Base-by-base conservation (phyloP, 2,113 vertebrate species). In the Gasterosteus aculeatus region DNA sequence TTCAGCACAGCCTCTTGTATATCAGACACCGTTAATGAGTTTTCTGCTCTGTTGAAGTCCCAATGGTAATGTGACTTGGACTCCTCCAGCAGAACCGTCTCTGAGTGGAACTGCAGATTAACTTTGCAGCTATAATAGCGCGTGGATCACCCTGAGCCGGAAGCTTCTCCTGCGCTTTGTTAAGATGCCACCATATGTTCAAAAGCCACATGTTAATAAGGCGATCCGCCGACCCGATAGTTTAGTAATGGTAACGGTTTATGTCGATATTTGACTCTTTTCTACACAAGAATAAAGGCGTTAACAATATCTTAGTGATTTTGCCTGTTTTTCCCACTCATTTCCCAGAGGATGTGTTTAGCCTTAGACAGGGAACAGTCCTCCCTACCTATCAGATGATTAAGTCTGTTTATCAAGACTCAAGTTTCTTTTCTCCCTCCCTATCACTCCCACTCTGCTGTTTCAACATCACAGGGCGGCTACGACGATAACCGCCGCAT, bases 401-500 rank as follows among this genome's bases (percentile, higher is more conserved):
- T 79, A 57, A 73, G 42, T 75, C 35, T 77, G 38, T 74, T 87
- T 83, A 73, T 77, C 60, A 68, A 47, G 16, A 74, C 46, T 60
- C 10, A 42, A 8, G 39, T 78, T 78, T 82, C 76, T 78, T 86
- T 85, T 58, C 47, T 69, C 35, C 73, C 81, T 87, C 83, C 72
- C 83, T 18, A 1, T 67, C 63, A 75, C 87, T 88, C 88, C 87
- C 83, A 68, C 75, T 58, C 70, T 53, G 44, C 75, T 75, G 67
- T 76, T 67, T 77, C 61, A 72, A 65, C 78, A 68, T 38, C 66
- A 26, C 63, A 77, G 31, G 16, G 46, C 47, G 9, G 42, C 57
- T 54, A 6, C 39, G 76, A 39, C 8, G 62, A 84, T 74, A 83
- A 71, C 78, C 39, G 64, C 26, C 49, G 26, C 57, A 80, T 19